Evolutionary conservation across 1,140 invertebrate species (phyloP).

Genomic region (Paraescarpia echinospica): DNA sequence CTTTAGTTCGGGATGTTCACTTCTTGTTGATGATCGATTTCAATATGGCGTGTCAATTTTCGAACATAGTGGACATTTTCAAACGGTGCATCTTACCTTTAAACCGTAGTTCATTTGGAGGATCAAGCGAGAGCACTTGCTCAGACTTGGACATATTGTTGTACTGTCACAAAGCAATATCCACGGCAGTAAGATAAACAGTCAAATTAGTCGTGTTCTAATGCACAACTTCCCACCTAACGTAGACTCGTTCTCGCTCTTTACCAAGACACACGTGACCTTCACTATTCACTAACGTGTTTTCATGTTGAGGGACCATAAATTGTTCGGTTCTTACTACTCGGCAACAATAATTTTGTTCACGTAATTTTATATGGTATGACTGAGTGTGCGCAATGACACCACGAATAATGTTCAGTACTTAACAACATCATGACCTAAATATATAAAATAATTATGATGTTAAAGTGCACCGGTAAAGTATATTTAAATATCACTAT

Average conservation of each 20-base stretch:
- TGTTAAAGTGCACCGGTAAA: not conserved
- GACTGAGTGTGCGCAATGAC: not conserved
- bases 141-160: conserved; percentile 9
- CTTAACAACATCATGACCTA: not conserved
- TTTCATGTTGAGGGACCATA: not conserved
- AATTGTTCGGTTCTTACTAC: not conserved
- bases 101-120: conserved; percentile 10
- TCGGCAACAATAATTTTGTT: not conserved
- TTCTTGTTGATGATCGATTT: conserved; percentile 6
- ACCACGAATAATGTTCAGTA: not conserved
- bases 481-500: too few relatives aligned
- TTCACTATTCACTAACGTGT: not conserved
- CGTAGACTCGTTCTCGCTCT: conserved; percentile 3
- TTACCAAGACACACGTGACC: not conserved
- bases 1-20: not conserved
- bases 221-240: not conserved
- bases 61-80: not conserved
- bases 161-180: not conserved
- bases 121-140: conserved; percentile 14
- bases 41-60: conserved; percentile 5
- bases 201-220: not conserved
- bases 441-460: not conserved
- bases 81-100: conserved; percentile 6
- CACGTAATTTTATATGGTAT: not conserved
- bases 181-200: not conserved